A percentile compares a stretch with the other conserved stretches of the same genome.
Evolutionary conservation across 2,113 vertebrate genomes (phyloP).

Genomic region (Menidia beryllina): DNA sequence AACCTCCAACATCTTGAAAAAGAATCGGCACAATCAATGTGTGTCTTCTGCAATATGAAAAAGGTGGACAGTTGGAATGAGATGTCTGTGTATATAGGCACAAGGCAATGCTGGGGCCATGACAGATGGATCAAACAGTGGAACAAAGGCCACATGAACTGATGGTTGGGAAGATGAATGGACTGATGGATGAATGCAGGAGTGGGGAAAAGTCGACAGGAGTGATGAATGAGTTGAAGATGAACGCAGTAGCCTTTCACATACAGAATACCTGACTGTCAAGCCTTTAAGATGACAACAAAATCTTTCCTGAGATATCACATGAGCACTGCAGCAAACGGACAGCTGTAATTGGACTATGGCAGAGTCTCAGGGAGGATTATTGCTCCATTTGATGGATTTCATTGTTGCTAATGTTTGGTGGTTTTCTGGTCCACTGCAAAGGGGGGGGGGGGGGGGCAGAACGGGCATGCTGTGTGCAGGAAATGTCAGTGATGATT

Average conservation of each 20-base stretch:
- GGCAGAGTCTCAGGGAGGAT: conserved; percentile 35
- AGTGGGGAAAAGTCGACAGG: conserved; percentile 63
- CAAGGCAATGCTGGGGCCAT: conserved; percentile 38
- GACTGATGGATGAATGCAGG: conserved; percentile 71
- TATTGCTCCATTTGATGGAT: conserved; percentile 48
- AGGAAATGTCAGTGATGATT: conserved; percentile 79
- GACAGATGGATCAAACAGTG: conserved; percentile 71
- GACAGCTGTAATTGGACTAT: conserved; percentile 36
- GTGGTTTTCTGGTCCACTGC: conserved; percentile 67
- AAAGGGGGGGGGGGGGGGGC: conserved; percentile 43
- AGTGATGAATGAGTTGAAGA: conserved; percentile 67
- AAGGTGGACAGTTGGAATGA: conserved; percentile 50
- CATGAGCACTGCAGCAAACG: conserved; percentile 14
- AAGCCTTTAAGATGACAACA: conserved; percentile 50
- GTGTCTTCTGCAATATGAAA: conserved; percentile 38
- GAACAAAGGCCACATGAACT: conserved; percentile 68
- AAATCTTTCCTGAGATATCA: conserved; percentile 46
- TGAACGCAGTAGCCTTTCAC: conserved; percentile 53
- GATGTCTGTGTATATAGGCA: conserved; percentile 62
- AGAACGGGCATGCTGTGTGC: conserved; percentile 29
- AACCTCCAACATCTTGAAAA: conserved; percentile 4
- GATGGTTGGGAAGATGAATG: conserved; percentile 75
- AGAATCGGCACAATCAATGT: conserved; percentile 22
- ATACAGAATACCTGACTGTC: conserved; percentile 60
- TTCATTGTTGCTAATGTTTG: conserved; percentile 58